phyloP scores from a whole-genome alignment of 2,888 invertebrate genomes.

The Ceratothoa steindachneri region DNA sequence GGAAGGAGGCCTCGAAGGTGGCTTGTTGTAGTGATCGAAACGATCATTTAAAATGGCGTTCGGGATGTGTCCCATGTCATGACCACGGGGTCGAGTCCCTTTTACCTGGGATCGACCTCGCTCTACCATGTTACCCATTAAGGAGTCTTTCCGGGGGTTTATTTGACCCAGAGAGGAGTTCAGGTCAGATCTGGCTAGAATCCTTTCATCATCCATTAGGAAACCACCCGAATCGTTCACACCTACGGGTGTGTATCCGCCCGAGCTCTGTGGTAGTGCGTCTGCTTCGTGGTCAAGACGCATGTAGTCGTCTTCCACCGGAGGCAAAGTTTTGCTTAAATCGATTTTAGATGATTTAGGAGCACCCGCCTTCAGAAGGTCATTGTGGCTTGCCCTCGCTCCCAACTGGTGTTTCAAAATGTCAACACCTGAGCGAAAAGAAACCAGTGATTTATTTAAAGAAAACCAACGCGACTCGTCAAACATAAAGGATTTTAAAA shows the following conservation, averaged over 20 bases:
- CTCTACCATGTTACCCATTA: slow-evolving; percentile 38
- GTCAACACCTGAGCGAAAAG: slow-evolving; percentile 43
- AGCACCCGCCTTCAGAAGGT: slow-evolving; percentile 24
- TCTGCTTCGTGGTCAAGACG: not conserved
- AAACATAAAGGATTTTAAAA: no score
- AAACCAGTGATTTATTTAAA: no score
- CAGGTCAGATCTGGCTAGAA: not conserved
- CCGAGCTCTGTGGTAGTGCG: slow-evolving; percentile 16
- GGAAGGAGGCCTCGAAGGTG: slow-evolving; percentile 65
- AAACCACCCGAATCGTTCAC: not conserved
- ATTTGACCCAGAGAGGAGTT: not conserved
- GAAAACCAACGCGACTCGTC: no score
- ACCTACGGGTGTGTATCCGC: slow-evolving; percentile 2
- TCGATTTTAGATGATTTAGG: slow-evolving; percentile 16
- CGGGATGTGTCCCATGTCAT: slow-evolving; percentile 50
- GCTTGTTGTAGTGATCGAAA: slow-evolving; percentile 89
- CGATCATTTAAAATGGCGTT: slow-evolving; percentile 75
- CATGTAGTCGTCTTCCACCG: slow-evolving; percentile 21
- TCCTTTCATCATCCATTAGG: not conserved
- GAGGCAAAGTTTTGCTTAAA: slow-evolving; percentile 14
- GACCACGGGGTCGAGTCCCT: slow-evolving; percentile 22
- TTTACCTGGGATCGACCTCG: slow-evolving; percentile 35
- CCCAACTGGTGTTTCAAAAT: slow-evolving; percentile 27
- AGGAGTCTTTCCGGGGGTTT: slow-evolving; percentile 7
- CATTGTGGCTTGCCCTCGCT: slow-evolving; percentile 24